phyloP scores from a whole-genome alignment of 2,888 invertebrate genomes.

The Drosophila merina region DNA sequence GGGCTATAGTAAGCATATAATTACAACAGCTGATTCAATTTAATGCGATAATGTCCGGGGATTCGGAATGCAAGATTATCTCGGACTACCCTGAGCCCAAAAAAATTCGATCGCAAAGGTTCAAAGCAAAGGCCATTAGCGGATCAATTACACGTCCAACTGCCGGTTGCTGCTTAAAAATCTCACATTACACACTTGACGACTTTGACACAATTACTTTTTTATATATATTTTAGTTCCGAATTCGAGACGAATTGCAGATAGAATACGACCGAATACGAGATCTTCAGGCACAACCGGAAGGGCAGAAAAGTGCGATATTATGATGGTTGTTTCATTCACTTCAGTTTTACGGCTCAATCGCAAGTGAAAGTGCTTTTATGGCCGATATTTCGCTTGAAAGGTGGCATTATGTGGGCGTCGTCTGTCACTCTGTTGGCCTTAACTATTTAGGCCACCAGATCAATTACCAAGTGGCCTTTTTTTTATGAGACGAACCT shows the following conservation, averaged over 20 bases:
- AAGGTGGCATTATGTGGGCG: conserved; percentile 68
- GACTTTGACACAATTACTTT: conserved; percentile 29
- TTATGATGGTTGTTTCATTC: conserved; percentile 14
- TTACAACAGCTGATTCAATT: conserved; percentile 26
- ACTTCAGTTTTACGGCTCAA: conserved; percentile 15
- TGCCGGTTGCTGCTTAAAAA: conserved; percentile 11
- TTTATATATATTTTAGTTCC: conserved; percentile 4
- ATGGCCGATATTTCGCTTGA: conserved; percentile 53
- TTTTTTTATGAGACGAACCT: conserved; percentile 37
- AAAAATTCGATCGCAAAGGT: conserved; percentile 16
- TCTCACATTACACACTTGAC: conserved; percentile 40
- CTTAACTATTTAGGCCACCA: conserved; percentile 48
- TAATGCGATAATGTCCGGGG: conserved; percentile 16
- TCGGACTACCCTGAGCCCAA: conserved; percentile 2
- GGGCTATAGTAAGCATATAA: conserved; percentile 25
- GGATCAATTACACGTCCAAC: conserved; percentile 23
- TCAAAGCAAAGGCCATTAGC: conserved; percentile 14
- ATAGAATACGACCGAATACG: conserved; percentile 12
- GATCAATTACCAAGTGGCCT: conserved; percentile 27
- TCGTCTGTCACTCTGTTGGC: conserved; percentile 48
- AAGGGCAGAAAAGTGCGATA: conserved; percentile 34
- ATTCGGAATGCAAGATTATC: conserved; percentile 19
- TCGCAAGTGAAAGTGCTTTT: conserved; percentile 58
- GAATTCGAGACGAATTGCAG: conserved; percentile 5
- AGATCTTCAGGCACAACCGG: conserved; percentile 27